Evolutionary conservation across 1,140 invertebrate genomes (phyloP), one percentile per base, ranked within the genome.

Genomic region (Penaeus vannamei): DNA sequence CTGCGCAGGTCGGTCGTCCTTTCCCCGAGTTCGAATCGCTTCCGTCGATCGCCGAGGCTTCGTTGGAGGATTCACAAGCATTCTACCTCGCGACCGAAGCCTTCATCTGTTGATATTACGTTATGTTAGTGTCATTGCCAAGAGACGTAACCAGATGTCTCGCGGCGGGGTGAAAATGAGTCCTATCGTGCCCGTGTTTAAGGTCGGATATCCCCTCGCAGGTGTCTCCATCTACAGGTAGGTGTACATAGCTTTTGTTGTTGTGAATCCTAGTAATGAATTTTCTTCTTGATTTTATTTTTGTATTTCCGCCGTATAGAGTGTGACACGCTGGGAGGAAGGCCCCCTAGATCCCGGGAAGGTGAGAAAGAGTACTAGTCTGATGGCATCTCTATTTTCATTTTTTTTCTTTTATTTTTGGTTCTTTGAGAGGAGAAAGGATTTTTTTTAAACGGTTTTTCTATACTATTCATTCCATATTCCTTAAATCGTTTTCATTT

Each of bases 251-350:
- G 72, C 88, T 89, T 89, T 89, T 89, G 88, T 89, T 85, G 88
- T 89, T 89, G 76, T 85, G 88, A 89, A 85, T 89, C 88, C 88
- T 85, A 89, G 88, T 89, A 89, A 89, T 89, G 88, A 89, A 89
- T 89, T 89, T 89, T 89, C 88, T 85, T 84, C 88, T 89, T 89
- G 88, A 89, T 89, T 89, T 89, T 89, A 89, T 89, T 89, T 89
- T 89, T 89, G 88, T 89, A 89, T 89, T 89, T 89, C 72, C 88
- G 29, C 88, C 83, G 84, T 89, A 89, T 85, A 85, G 61, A 85
- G 60, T 36, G 83, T 85, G 84, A 79, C 88, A 61, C 84, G 88
- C 88, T 20, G 77, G 82, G 83, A 29, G 77, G 88, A 85, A 89
- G 69, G 80, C 32, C 29, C 69, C 42, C 53, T 53, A 72, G 66